Evolutionary conservation across 1,140 invertebrate species (phyloP), one percentile per base, ranked within the genome.

Genomic region (Amyelois transitella): DNA sequence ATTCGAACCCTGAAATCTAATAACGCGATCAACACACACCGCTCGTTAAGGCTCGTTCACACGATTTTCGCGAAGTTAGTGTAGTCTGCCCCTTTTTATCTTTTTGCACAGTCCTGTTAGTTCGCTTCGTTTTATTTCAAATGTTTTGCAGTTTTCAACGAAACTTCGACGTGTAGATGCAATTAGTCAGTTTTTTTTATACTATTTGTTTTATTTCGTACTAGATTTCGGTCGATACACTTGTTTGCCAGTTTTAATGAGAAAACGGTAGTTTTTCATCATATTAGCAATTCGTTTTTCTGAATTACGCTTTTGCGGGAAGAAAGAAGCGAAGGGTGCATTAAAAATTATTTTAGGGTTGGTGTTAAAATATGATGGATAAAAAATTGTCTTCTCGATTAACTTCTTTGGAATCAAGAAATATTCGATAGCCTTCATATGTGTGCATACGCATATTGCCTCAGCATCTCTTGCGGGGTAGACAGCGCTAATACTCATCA

Each of bases 1-100:
- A 44, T 6, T 18, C 18, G 8, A 32, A 32, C 12, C 20, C 44
- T 21, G 20, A 51, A 51, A 51, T 51, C 22, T 51, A 18, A 38
- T 51, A 51, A 38, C 24, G n/a, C 49, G 49, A 18, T 51, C 38
- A 51, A 24, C 58, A 65, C 43, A 58, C 55, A 52, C 10, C 38
- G 51, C 53, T 60, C 64, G 64, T 63, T 71, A 66, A 59, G 58
- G 51, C 64, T 53, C 57, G 56, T 72, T 69, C 67, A 66, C 65
- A 67, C 68, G 68, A 67, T 32, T 10, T 14, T 38, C 32, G n/a
- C n/a, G n/a, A 14, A 38, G 32, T 38, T 6, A 20, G 45, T 48
- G 20, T 20, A 48, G 6, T 22, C 45, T 21, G 12, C 19, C 19
- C 20, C 20, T 21, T 48, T 19, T 48, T 48, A 19, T 21, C 45